Base-by-base conservation (phyloP, 1,140 invertebrate species). In the Eurosta solidaginis region DNA sequence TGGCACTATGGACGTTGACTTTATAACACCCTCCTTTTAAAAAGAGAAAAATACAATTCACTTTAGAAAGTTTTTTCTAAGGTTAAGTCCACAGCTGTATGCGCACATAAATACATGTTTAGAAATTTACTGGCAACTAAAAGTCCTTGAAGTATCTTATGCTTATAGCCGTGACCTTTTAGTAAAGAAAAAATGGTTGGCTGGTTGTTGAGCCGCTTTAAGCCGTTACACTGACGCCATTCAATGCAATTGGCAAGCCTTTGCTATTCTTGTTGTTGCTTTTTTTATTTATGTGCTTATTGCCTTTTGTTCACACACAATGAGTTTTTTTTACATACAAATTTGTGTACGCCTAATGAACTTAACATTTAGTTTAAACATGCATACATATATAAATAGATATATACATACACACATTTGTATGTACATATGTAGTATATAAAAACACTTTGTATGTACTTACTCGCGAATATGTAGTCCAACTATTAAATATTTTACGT, bases 271-370 rank as follows among this genome's bases (percentile, higher is more conserved):
- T 36, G 33, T 68, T 42, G 20, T 29, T 40, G 59, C 20, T 36
- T 40, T 68, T 40, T 68, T 14, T n/a, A n/a, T n/a, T n/a, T 68
- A 22, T 52, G 59, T 68, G 59, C 59, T 42, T 68, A 40, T 68
- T 6, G n/a, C n/a, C 40, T 36, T 68, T n/a, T 68, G 10, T 10
- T 54, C 22, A 10, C 27, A n/a, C n/a, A n/a, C n/a, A n/a, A n/a
- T n/a, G 22, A 4, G 12, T 25, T 54, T 27, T 27, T 14, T 27
- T 27, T 54, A 25, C 14, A 25, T 54, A n/a, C 14, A 68, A 29
- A 29, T 40, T 17, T 36, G 59, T 17, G 59, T 68, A 17, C 27
- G 59, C 59, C 40, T 68, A 68, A 68, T 68, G 33, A 40, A 68
- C 59, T 68, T 68, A 68, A 33, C 27, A 33, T 68, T 68, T 68